Conservation (phyloP, 2,797 vertebrate genomes). For the Sebastolobus alascanus region DNA sequence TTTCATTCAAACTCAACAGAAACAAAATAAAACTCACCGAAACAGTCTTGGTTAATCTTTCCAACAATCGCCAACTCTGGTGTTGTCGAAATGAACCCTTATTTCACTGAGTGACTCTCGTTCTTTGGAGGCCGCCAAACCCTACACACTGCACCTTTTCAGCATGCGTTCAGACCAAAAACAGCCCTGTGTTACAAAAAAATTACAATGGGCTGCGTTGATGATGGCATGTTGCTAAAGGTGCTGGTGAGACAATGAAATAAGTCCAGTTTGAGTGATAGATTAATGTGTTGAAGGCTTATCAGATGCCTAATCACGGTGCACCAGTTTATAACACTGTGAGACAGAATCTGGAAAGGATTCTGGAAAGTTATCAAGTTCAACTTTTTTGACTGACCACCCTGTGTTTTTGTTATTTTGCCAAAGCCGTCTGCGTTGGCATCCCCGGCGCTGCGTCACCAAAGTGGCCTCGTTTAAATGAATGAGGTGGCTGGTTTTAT, state of each 20-base stretch:
- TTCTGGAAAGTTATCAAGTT: neutral
- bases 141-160: neutral
- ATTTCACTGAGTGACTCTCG: too few relatives aligned
- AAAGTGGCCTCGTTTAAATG: neutral
- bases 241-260: neutral
- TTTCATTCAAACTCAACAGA: too few relatives aligned
- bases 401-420: neutral
- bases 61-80: too few relatives aligned
- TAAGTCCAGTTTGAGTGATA: neutral
- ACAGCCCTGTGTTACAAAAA: neutral
- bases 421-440: neutral
- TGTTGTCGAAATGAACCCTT: too few relatives aligned
- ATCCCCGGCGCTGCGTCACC: neutral
- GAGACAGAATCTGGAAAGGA: neutral
- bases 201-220: neutral
- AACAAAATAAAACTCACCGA: rapidly evolving
- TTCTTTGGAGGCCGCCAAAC: too few relatives aligned
- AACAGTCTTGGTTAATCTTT: too few relatives aligned
- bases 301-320: neutral
- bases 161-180: neutral
- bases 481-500: slow-evolving; percentile 5
- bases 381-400: slow-evolving; percentile 3
- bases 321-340: neutral
- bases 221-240: neutral
- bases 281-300: neutral